phyloP scores from a whole-genome alignment of 1,140 invertebrate genomes.

The Stegodyphus mimosarum region DNA sequence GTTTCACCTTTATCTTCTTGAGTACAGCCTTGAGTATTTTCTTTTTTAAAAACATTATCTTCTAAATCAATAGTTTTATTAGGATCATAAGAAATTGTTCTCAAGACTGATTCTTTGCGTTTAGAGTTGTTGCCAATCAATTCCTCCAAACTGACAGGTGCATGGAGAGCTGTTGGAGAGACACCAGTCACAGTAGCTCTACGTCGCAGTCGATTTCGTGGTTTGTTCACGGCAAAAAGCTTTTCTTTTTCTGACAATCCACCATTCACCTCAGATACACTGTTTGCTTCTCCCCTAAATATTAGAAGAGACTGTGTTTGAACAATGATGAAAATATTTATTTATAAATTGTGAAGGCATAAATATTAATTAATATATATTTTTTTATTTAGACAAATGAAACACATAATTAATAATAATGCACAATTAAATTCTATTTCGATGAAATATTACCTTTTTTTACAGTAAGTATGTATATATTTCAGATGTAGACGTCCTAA shows the following conservation, averaged over 20 bases:
- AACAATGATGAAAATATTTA: too few relatives aligned
- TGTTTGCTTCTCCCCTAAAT: slow-evolving; percentile 37
- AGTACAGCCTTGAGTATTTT: slow-evolving; percentile 12
- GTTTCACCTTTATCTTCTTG: slow-evolving; percentile 15
- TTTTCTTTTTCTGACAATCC: slow-evolving; percentile 34
- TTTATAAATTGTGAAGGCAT: too few relatives aligned
- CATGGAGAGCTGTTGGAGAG: slow-evolving; percentile 77
- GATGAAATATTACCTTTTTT: too few relatives aligned
- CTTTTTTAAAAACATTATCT: slow-evolving; percentile 46
- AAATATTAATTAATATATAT: too few relatives aligned
- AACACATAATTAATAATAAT: too few relatives aligned
- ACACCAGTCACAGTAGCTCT: slow-evolving; percentile 89
- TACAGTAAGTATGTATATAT: too few relatives aligned
- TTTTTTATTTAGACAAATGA: too few relatives aligned
- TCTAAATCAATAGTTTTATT: slow-evolving; percentile 43
- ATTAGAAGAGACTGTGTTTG: not conserved
- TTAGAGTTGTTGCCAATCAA: slow-evolving; percentile 51
- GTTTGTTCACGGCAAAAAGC: slow-evolving; percentile 43
- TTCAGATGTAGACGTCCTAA: too few relatives aligned
- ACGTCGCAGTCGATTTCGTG: slow-evolving; percentile 71
- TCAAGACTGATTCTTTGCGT: slow-evolving; percentile 29
- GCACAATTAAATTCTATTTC: too few relatives aligned
- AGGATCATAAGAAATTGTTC: slow-evolving; percentile 56
- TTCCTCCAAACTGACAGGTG: slow-evolving; percentile 76
- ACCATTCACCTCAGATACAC: slow-evolving; percentile 51